A percentile compares a stretch with the other conserved stretches of the same genome.
Evolutionary conservation across 2,888 invertebrate genomes (phyloP).

Genomic region (Laothoe populi): DNA sequence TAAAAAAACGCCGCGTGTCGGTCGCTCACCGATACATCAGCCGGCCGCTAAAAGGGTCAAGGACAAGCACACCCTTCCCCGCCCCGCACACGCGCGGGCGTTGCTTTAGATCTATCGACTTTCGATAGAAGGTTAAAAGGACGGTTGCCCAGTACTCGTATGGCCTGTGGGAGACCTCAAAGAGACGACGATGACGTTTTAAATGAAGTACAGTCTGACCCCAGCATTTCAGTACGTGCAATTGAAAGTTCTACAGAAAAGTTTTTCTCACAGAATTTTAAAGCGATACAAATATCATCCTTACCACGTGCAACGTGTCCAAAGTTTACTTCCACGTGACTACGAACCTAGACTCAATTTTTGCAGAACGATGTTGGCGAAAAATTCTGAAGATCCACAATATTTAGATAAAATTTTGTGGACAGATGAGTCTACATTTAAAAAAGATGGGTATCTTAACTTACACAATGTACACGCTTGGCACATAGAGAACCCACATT

Average conservation of each 20-base stretch:
- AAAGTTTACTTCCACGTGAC: conserved; percentile 31
- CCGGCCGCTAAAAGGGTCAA: no score
- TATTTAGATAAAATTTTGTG: conserved; percentile 33
- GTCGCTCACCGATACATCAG: no score
- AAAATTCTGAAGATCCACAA: conserved; percentile 32
- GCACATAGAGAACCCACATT: conserved; percentile 35
- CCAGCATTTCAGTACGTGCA: conserved; percentile 19
- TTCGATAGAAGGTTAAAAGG: no score
- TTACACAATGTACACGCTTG: conserved; percentile 36
- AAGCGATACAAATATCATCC: conserved; percentile 8
- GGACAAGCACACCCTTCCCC: no score
- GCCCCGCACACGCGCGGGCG: no score
- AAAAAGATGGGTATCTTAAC: conserved; percentile 33
- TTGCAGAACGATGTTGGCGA: conserved; percentile 33
- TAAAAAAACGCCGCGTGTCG: no score
- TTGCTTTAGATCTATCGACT: no score
- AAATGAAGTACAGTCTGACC: conserved; percentile 8
- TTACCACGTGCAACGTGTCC: conserved; percentile 20
- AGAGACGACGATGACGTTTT: no score
- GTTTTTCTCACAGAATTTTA: conserved; percentile 33
- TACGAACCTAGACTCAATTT: conserved; percentile 32
- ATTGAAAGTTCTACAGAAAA: conserved; percentile 6
- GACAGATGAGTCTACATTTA: conserved; percentile 33
- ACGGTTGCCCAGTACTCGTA: no score
- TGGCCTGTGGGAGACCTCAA: no score